These are phyloP conservation scores for Megamerina dolium DNA, from an alignment of 2,888 invertebrate genomes.

Conservation along the genomic window DNA sequence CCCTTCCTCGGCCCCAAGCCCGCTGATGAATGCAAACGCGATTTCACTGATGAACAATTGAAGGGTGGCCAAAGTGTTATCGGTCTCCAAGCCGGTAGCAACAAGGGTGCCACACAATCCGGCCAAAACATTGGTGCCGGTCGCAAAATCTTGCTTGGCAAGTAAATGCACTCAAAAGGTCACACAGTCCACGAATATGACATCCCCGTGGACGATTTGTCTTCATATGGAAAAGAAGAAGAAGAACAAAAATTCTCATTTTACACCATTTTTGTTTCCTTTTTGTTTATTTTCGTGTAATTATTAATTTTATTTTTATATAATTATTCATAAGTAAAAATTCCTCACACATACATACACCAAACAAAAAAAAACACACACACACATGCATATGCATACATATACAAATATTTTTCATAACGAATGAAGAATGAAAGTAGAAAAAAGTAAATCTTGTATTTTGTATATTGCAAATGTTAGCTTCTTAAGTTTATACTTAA, in stretches of 20 bases:
- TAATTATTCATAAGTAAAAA: slow-evolving; percentile 12
- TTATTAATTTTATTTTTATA: slow-evolving; percentile 10
- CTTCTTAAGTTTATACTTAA: slow-evolving; percentile 40
- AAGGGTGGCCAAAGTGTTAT: slow-evolving; percentile 84
- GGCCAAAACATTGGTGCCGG: slow-evolving; percentile 86
- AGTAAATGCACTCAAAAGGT: slow-evolving; percentile 55
- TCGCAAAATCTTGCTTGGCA: slow-evolving; percentile 85
- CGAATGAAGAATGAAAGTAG: not conserved
- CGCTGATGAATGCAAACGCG: slow-evolving; percentile 86
- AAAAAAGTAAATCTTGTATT: slow-evolving; percentile 25
- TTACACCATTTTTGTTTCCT: slow-evolving; percentile 10
- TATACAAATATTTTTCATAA: not conserved
- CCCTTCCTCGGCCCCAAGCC: slow-evolving; percentile 93
- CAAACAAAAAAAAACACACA: slow-evolving; percentile 10
- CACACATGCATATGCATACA: slow-evolving; percentile 11
- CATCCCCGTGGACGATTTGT: not conserved
- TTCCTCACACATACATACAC: slow-evolving; percentile 9
- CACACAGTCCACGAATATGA: not conserved
- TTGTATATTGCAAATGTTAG: slow-evolving; percentile 18
- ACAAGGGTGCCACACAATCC: slow-evolving; percentile 92
- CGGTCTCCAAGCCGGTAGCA: slow-evolving; percentile 91
- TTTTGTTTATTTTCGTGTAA: slow-evolving; percentile 11
- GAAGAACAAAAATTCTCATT: slow-evolving; percentile 2
- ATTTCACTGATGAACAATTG: slow-evolving; percentile 87
- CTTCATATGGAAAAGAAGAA: not conserved